phyloP scores from a whole-genome alignment of 2,888 invertebrate species.

The Patella ulyssiponensis region DNA sequence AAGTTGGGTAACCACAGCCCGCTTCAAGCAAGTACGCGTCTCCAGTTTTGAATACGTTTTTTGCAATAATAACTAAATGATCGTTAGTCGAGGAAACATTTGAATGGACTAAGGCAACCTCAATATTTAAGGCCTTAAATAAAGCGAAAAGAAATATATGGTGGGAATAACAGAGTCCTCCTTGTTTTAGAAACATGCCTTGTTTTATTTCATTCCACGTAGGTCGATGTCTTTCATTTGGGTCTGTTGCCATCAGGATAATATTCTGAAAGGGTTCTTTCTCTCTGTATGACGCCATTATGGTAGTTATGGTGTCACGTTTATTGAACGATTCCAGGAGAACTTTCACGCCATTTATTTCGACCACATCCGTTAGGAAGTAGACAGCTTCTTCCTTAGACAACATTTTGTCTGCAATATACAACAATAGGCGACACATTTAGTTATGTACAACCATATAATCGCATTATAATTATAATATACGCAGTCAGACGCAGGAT shows the following conservation, averaged over 20 bases:
- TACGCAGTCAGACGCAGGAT: no score
- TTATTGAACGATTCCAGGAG: conserved; percentile 18
- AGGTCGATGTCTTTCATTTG: conserved; percentile 32
- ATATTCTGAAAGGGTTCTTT: conserved; percentile 41
- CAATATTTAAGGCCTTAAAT: conserved; percentile 34
- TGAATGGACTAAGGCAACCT: conserved; percentile 26
- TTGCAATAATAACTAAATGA: conserved; percentile 36
- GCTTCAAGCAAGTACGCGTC: conserved; percentile 40
- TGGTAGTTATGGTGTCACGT: conserved; percentile 27
- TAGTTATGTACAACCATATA: no score
- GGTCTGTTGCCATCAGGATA: conserved; percentile 28
- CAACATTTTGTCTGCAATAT: conserved; percentile 23
- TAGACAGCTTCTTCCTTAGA: conserved; percentile 35
- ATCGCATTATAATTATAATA: no score
- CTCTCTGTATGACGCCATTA: conserved; percentile 26
- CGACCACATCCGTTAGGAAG: conserved; percentile 28
- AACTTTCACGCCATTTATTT: conserved; percentile 23
- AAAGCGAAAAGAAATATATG: conserved; percentile 39
- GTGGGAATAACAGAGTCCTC: conserved; percentile 43
- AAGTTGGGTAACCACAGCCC: conserved; percentile 42
- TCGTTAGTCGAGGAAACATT: conserved; percentile 33
- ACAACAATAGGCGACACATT: no score
- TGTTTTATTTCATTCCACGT: conserved; percentile 34
- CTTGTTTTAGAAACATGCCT: conserved; percentile 30
- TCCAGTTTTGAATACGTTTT: conserved; percentile 32